Evolutionary conservation across 2,797 vertebrate genomes (phyloP).

Genomic region (Pygocentrus nattereri): DNA sequence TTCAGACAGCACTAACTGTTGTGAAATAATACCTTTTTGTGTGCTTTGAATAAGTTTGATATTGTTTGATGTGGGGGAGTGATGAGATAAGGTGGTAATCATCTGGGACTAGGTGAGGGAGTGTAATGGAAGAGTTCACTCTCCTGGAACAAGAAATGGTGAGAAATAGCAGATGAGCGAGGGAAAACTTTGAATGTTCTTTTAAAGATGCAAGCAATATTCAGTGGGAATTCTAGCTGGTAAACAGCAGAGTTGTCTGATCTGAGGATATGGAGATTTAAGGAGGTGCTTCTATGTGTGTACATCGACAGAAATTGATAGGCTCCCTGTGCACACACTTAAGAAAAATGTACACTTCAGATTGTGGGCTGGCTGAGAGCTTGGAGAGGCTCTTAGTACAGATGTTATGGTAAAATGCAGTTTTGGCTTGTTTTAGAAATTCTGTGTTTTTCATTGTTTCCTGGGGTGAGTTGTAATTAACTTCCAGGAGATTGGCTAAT

Average conservation of each 20-base stretch:
- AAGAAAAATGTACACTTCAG: neutral
- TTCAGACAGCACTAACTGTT: constrained; percentile 10
- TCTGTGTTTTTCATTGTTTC: neutral
- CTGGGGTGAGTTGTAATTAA: neutral
- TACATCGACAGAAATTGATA: constrained; percentile 12
- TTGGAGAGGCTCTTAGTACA: neutral
- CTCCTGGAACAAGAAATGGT: constrained; percentile 53
- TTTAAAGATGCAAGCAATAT: constrained; percentile 74
- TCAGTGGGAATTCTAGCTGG: constrained; percentile 72
- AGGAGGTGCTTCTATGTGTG: neutral
- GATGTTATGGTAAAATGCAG: neutral
- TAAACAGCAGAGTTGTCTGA: constrained; percentile 72
- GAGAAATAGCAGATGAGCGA: constrained; percentile 65
- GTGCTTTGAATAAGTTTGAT: constrained; percentile 14
- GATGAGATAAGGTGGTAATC: constrained; percentile 33
- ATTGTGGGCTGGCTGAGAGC: neutral
- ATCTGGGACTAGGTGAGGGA: constrained; percentile 7
- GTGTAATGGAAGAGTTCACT: neutral
- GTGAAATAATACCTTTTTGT: constrained; percentile 25
- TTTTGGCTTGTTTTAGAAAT: constrained; percentile 10
- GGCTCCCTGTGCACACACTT: constrained; percentile 7
- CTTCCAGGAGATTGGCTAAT: neutral
- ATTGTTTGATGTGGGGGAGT: constrained; percentile 38
- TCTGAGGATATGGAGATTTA: constrained; percentile 56
- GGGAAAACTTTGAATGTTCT: constrained; percentile 70